Evolutionary conservation across 2,797 vertebrate genomes (phyloP).

Genomic region (Esox masquinongy): DNA sequence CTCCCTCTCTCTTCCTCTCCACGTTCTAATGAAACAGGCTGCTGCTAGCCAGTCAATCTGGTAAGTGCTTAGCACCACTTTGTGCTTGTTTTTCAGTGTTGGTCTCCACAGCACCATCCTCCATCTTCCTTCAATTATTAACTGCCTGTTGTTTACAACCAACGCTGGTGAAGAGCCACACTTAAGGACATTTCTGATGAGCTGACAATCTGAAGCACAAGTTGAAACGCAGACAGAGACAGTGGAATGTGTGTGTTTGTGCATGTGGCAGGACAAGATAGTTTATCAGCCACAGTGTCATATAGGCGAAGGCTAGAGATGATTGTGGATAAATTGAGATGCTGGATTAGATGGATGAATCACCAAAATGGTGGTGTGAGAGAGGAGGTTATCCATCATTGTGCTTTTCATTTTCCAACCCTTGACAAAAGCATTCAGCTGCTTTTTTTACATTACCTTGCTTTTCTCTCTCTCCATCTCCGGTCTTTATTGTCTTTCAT

Average conservation of each 20-base stretch:
- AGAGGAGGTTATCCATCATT: conserved; percentile 25
- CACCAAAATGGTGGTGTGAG: conserved; percentile 9
- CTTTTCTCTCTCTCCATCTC: not conserved
- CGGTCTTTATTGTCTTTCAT: no score
- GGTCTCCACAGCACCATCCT: not conserved
- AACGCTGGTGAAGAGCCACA: not conserved
- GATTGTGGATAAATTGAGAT: conserved; percentile 14
- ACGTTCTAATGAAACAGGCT: not conserved
- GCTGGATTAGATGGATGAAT: conserved; percentile 12
- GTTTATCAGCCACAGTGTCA: not conserved
- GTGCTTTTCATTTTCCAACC: not conserved
- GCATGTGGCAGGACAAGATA: not conserved
- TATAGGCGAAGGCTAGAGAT: conserved; percentile 12
- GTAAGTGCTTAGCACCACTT: conserved; percentile 1
- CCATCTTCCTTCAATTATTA: conserved; percentile 34
- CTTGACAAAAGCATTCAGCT: not conserved
- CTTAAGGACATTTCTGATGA: not conserved
- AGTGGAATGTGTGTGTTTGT: not conserved
- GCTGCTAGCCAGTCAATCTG: conserved; percentile 4
- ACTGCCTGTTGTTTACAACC: conserved; percentile 26
- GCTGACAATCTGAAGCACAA: conserved; percentile 1
- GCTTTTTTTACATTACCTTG: not conserved
- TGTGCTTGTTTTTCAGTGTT: conserved; percentile 2
- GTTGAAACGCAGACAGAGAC: not conserved
- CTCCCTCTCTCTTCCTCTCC: no score